phyloP scores from a whole-genome alignment of 2,113 vertebrate species.

The Brachionichthys hirsutus region DNA sequence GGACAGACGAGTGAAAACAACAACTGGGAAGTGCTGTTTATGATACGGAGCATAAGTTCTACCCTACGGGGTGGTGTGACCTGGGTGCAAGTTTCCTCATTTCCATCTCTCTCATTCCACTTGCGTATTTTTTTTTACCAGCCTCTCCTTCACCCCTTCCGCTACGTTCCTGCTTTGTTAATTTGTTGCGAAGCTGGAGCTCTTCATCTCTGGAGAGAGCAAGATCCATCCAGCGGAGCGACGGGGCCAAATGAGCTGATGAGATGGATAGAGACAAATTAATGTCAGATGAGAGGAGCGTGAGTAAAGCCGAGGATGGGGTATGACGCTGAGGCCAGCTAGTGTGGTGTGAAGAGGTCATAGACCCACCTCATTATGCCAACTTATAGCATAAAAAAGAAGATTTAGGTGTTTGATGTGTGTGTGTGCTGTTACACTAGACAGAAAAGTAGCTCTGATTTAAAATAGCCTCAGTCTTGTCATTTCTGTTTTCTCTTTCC shows the following conservation, averaged over 20 bases:
- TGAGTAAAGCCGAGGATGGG: conserved; percentile 10
- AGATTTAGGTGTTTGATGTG: conserved; percentile 50
- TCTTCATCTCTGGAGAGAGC: conserved; percentile 48
- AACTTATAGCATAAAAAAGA: conserved; percentile 28
- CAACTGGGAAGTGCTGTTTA: conserved; percentile 30
- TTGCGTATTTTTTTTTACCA: conserved; percentile 32
- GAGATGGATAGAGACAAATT: conserved; percentile 43
- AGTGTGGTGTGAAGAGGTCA: conserved; percentile 17
- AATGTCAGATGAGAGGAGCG: conserved; percentile 25
- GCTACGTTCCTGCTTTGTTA: conserved; percentile 41
- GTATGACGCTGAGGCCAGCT: conserved; percentile 5
- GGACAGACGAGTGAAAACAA: conserved; percentile 26
- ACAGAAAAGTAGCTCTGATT: conserved; percentile 53
- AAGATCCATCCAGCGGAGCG: conserved; percentile 49
- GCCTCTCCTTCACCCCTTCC: conserved; percentile 16
- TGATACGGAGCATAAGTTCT: conserved; percentile 45
- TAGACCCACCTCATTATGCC: conserved; percentile 19
- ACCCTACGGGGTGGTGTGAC: conserved; percentile 54
- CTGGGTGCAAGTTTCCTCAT: conserved; percentile 52
- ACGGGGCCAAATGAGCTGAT: conserved; percentile 51
- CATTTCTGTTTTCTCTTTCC: conserved; percentile 32
- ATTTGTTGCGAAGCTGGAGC: conserved; percentile 64
- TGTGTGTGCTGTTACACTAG: conserved; percentile 48
- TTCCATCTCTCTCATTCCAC: conserved; percentile 20
- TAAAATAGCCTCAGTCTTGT: conserved; percentile 61